Percentiles rank a stretch among this genome's conserved stretches.
Evolutionary conservation across 23 tunicate genomes (phyloP).

Genomic region (Halocynthia aurantium): DNA sequence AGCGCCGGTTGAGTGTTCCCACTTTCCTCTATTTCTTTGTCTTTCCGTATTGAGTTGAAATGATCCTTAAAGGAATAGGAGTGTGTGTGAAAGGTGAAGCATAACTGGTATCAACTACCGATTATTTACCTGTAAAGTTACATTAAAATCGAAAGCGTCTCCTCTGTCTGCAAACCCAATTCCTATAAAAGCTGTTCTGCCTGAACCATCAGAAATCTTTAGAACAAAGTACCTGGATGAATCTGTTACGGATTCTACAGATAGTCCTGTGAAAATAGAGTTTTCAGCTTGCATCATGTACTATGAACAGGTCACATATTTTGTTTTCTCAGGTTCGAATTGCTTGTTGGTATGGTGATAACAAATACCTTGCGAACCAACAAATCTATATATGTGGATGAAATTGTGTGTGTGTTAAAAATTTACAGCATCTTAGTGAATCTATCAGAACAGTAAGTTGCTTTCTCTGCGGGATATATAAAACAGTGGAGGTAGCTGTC

Average conservation of each 20-base stretch:
- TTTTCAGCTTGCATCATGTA: too few relatives aligned
- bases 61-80: slow-evolving; percentile 31
- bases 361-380: too few relatives aligned
- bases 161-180: slow-evolving; percentile 96
- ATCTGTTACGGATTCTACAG: slow-evolving; percentile 90
- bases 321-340: too few relatives aligned
- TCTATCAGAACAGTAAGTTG: too few relatives aligned
- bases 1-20: slow-evolving; percentile 30
- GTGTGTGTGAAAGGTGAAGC: background rate
- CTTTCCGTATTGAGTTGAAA: slow-evolving; percentile 68
- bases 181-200: slow-evolving; percentile 89
- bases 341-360: too few relatives aligned
- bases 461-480: too few relatives aligned
- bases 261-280: slow-evolving; percentile 17
- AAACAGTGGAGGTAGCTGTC: too few relatives aligned
- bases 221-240: slow-evolving; percentile 94
- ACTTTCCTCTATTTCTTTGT: slow-evolving; percentile 31
- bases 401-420: too few relatives aligned
- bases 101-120: background rate
- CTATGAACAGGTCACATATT: too few relatives aligned
- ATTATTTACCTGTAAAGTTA: slow-evolving; percentile 43
- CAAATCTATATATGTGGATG: too few relatives aligned
- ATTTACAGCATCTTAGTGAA: too few relatives aligned
- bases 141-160: slow-evolving; percentile 97
- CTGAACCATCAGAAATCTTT: slow-evolving; percentile 50